A percentile compares a stretch with the other conserved stretches of the same genome.
Conservation (phyloP, 2,797 vertebrate species). For the Setipinna tenuifilis region DNA sequence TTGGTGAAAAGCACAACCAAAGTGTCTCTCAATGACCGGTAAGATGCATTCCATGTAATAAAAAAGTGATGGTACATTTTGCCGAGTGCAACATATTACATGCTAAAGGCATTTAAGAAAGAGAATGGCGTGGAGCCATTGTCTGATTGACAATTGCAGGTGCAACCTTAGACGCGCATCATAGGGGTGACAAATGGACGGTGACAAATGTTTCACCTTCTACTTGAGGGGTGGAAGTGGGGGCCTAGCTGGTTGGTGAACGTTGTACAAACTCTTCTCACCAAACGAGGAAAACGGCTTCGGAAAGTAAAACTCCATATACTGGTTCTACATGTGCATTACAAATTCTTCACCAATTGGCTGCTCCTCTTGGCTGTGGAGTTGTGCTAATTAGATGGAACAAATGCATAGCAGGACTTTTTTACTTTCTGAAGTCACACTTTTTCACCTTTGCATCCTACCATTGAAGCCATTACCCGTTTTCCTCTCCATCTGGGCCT, state of each 20-base stretch:
- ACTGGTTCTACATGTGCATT: too few relatives aligned
- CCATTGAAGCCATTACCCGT: not conserved
- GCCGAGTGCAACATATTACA: not conserved
- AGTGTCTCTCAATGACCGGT: constrained; percentile 55
- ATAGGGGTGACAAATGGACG: not conserved
- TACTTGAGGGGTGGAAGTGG: not conserved
- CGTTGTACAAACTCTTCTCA: too few relatives aligned
- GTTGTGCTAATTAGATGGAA: too few relatives aligned
- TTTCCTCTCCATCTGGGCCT: not conserved
- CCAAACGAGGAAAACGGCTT: too few relatives aligned
- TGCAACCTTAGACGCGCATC: not conserved
- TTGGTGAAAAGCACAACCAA: constrained; percentile 46
- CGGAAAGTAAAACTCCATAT: too few relatives aligned
- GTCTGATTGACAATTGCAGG: not conserved
- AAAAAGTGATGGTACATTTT: not conserved
- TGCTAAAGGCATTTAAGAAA: not conserved
- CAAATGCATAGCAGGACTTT: too few relatives aligned
- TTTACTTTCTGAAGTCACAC: too few relatives aligned
- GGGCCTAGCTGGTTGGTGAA: too few relatives aligned
- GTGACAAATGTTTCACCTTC: not conserved
- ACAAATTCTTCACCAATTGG: too few relatives aligned
- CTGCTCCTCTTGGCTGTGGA: too few relatives aligned
- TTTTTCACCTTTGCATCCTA: not conserved
- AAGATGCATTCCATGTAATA: not conserved
- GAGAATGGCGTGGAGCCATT: not conserved